A percentile compares a stretch with the other conserved stretches of the same genome.
These are phyloP conservation scores for Limnephilus lunatus DNA, from an alignment of 2,888 invertebrate genomes.

Conservation along the genomic window DNA sequence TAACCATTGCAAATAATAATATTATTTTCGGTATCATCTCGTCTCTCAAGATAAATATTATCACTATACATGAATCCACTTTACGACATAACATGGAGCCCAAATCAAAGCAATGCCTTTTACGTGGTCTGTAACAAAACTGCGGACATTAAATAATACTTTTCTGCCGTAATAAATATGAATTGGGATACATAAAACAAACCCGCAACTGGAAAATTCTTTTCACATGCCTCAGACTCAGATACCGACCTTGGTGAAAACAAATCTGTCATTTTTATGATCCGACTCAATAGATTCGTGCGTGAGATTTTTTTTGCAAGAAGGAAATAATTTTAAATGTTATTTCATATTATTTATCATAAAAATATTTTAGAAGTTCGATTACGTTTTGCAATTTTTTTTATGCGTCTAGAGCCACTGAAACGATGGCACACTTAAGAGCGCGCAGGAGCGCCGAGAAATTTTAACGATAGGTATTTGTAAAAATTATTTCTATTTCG, in stretches of 20 bases:
- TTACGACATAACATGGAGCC: constrained; percentile 17
- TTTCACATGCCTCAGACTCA: neutral
- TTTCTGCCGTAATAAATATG: neutral
- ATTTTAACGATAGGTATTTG: no score
- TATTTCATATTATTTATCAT: neutral
- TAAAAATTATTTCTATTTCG: no score
- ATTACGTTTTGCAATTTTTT: neutral
- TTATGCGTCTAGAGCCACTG: no score
- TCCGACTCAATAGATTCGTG: neutral
- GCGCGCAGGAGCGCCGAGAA: no score
- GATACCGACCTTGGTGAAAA: neutral
- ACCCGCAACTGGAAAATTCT: neutral
- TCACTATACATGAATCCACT: neutral
- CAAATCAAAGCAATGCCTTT: constrained; percentile 28
- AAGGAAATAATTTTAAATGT: neutral
- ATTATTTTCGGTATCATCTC: neutral
- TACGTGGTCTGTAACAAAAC: constrained; percentile 16
- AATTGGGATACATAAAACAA: neutral
- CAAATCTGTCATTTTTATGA: neutral
- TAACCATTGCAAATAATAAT: neutral
- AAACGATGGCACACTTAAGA: no score
- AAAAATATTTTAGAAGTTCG: neutral
- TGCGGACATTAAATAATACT: constrained; percentile 15
- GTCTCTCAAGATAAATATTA: neutral
- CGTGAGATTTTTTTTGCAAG: neutral